phyloP scores from a whole-genome alignment of 1,140 invertebrate species.

The Fopius arisanus region DNA sequence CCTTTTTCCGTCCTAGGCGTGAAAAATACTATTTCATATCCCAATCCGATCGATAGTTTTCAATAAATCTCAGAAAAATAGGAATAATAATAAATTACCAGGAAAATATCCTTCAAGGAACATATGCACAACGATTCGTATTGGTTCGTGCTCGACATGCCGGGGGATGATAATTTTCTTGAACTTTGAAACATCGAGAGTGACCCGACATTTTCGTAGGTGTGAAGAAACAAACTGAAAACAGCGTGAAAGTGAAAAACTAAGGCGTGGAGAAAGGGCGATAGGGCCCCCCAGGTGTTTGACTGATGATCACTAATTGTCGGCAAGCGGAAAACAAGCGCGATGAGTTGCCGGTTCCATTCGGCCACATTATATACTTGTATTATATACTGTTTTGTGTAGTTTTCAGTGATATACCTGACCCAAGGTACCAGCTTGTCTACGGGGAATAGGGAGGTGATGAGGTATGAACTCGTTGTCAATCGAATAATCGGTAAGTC shows the following conservation, averaged over 20 bases:
- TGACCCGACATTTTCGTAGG: slow-evolving; percentile 31
- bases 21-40: too few relatives aligned
- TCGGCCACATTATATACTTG: background rate
- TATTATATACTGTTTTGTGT: background rate
- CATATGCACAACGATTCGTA: too few relatives aligned
- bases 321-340: slow-evolving; percentile 56
- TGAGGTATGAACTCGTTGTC: background rate
- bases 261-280: slow-evolving; percentile 25
- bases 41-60: too few relatives aligned
- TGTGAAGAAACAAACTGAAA: slow-evolving; percentile 47
- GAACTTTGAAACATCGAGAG: background rate
- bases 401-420: slow-evolving; percentile 32
- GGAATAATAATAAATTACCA: too few relatives aligned
- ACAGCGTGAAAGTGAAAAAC: slow-evolving; percentile 46
- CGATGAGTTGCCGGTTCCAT: slow-evolving; percentile 51
- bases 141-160: too few relatives aligned
- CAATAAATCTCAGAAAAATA: too few relatives aligned
- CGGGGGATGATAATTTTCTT: too few relatives aligned
- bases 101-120: too few relatives aligned
- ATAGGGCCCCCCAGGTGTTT: slow-evolving; percentile 46
- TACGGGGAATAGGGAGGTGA: background rate
- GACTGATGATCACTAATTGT: slow-evolving; percentile 52
- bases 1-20: too few relatives aligned
- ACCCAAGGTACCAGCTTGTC: background rate
- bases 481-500: slow-evolving; percentile 4